phyloP scores from a whole-genome alignment of 2,113 vertebrate species.

The Leptodactylus fuscus region DNA sequence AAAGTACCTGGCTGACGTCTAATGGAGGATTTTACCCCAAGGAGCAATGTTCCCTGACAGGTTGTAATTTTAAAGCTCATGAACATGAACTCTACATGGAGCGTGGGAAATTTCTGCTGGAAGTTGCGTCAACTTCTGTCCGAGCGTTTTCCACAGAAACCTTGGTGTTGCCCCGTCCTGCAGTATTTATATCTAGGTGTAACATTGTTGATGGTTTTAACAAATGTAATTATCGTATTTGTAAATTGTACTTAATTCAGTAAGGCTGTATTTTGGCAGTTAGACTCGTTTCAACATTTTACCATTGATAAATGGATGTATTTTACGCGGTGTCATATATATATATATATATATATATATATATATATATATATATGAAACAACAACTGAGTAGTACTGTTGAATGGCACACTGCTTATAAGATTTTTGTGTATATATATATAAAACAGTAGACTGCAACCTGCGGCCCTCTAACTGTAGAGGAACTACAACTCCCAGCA shows the following conservation, averaged over 20 bases:
- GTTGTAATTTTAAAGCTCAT: slow-evolving; percentile 72
- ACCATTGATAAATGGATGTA: slow-evolving; percentile 80
- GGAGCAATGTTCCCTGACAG: slow-evolving; percentile 69
- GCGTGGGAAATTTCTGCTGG: slow-evolving; percentile 71
- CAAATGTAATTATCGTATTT: slow-evolving; percentile 95
- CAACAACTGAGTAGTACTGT: slow-evolving; percentile 75
- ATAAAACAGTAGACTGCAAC: background rate
- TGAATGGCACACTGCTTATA: slow-evolving; percentile 78
- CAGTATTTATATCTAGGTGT: slow-evolving; percentile 95
- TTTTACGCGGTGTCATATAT: slow-evolving; percentile 78
- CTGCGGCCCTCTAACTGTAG: background rate
- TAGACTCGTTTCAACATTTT: slow-evolving; percentile 82
- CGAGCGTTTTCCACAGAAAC: slow-evolving; percentile 68
- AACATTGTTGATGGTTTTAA: slow-evolving; percentile 92
- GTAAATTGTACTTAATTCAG: slow-evolving; percentile 90
- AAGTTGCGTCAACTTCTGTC: slow-evolving; percentile 68
- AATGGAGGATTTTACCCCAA: slow-evolving; percentile 71
- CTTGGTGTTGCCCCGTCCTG: slow-evolving; percentile 80
- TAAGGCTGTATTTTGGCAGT: slow-evolving; percentile 80
- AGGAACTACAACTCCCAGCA: slow-evolving; percentile 6
- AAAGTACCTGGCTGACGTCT: slow-evolving; percentile 98
- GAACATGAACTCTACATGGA: slow-evolving; percentile 72
- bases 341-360: slow-evolving; percentile 64
- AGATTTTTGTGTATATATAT: slow-evolving; percentile 73
- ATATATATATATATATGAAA: slow-evolving; percentile 62